A percentile compares a stretch with the other conserved stretches of the same genome.
Evolutionary conservation across 92 coral and sea anemone genomes (phyloP).

Genomic region (Epizoanthus fatuus): DNA sequence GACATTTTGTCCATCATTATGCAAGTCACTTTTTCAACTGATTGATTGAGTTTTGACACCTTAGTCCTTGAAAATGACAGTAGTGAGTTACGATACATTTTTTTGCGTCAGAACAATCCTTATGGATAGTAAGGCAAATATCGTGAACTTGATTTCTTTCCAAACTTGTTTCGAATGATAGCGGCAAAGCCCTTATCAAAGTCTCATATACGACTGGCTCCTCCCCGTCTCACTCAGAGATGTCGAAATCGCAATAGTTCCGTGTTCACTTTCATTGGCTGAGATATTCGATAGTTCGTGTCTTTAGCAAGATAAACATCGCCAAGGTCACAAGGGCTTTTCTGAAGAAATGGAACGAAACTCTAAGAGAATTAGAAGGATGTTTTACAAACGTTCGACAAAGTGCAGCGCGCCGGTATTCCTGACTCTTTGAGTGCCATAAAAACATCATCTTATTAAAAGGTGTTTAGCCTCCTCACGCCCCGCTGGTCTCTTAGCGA

Average conservation of each 20-base stretch:
- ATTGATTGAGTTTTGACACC: background rate
- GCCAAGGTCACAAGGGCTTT: background rate
- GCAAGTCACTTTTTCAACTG: background rate
- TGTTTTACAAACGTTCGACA: background rate
- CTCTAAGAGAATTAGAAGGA: background rate
- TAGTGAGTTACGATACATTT: slow-evolving; percentile 15
- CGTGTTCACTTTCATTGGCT: slow-evolving; percentile 21
- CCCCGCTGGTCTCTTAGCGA: slow-evolving; percentile 39
- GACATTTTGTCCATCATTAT: too few species aligned
- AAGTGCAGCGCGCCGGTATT: background rate
- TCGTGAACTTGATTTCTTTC: slow-evolving; percentile 23
- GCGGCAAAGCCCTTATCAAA: slow-evolving; percentile 4
- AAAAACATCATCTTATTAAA: slow-evolving; percentile 43
- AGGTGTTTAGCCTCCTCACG: slow-evolving; percentile 43
- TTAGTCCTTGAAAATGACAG: background rate
- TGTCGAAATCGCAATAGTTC: slow-evolving; percentile 44
- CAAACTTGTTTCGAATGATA: slow-evolving; percentile 28
- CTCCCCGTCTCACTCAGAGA: slow-evolving; percentile 42
- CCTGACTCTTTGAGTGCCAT: slow-evolving; percentile 24
- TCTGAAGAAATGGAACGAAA: background rate
- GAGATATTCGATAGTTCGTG: background rate
- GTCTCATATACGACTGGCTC: slow-evolving; percentile 16
- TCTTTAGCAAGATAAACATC: slow-evolving; percentile 6
- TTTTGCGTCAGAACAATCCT: slow-evolving; percentile 8
- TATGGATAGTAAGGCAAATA: slow-evolving; percentile 23